phyloP scores from a whole-genome alignment of 1,140 invertebrate species.

The Eriosoma lanigerum region DNA sequence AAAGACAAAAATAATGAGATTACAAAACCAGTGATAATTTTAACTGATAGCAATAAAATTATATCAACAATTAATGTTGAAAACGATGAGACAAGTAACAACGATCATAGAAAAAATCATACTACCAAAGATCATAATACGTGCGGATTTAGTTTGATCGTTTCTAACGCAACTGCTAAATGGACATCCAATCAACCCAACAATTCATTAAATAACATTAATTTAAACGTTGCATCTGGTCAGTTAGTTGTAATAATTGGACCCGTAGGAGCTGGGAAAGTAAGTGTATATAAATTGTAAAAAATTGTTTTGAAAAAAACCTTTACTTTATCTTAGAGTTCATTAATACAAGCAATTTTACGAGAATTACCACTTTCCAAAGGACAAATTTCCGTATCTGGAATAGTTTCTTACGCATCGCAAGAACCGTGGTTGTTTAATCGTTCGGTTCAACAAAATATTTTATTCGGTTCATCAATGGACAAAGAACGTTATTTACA shows the following conservation, averaged over 20 bases:
- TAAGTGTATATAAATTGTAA: slow-evolving; percentile 54
- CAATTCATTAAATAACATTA: slow-evolving; percentile 67
- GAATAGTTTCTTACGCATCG: slow-evolving; percentile 81
- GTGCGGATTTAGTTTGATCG: slow-evolving; percentile 56
- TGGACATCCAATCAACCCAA: slow-evolving; percentile 63
- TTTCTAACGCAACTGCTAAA: slow-evolving; percentile 65
- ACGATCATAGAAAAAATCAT: slow-evolving; percentile 63
- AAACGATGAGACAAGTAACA: slow-evolving; percentile 55
- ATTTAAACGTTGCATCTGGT: slow-evolving; percentile 66
- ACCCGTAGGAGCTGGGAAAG: slow-evolving; percentile 81
- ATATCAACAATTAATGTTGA: not conserved
- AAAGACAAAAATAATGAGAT: slow-evolving; percentile 53
- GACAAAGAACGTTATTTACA: slow-evolving; percentile 72
- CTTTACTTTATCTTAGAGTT: slow-evolving; percentile 59
- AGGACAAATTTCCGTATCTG: slow-evolving; percentile 71
- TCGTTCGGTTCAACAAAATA: slow-evolving; percentile 80
- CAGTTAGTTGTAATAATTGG: slow-evolving; percentile 76
- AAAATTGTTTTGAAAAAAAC: too few species aligned
- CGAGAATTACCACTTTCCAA: slow-evolving; percentile 72
- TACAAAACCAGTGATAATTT: not conserved
- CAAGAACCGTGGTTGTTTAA: slow-evolving; percentile 90
- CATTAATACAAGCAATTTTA: slow-evolving; percentile 78
- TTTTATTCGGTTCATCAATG: slow-evolving; percentile 80
- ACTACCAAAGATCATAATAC: slow-evolving; percentile 59
- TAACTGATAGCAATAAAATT: not conserved